phyloP scores from a whole-genome alignment of 2,888 invertebrate species.

The Allolobophora icterica region DNA sequence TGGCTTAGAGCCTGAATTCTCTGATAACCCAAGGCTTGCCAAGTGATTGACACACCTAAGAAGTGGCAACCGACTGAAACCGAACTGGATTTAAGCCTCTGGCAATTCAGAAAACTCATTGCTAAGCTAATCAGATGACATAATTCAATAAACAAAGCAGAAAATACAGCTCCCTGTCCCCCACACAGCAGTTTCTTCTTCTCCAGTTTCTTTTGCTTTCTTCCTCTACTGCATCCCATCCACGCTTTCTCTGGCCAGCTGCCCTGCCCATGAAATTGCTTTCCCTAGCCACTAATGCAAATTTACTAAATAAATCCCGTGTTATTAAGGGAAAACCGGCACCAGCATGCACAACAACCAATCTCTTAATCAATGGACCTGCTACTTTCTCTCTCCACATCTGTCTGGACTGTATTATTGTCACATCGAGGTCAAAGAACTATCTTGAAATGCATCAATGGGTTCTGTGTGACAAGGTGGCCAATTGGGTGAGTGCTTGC shows the following conservation, averaged over 20 bases:
- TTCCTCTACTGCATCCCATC: not conserved
- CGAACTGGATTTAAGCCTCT: not conserved
- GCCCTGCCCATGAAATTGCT: not conserved
- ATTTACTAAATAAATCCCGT: not conserved
- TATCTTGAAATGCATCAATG: not conserved
- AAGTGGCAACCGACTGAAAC: not conserved
- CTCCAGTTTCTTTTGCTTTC: not conserved
- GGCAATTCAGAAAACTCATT: not conserved
- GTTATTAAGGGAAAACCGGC: not conserved
- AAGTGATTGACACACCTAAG: not conserved
- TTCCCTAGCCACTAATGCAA: not conserved
- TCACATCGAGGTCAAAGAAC: not conserved
- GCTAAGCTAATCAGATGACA: slow-evolving; percentile 1
- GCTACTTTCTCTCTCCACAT: not conserved
- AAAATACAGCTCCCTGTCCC: not conserved
- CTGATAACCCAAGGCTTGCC: not conserved
- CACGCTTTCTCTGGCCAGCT: not conserved
- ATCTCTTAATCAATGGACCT: not conserved
- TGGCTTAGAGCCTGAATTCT: not conserved
- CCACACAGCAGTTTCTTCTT: not conserved
- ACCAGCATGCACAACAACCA: not conserved
- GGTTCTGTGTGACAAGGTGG: not conserved
- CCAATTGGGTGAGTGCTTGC: no score
- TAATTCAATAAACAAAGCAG: not conserved
- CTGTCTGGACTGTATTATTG: not conserved